Evolutionary conservation across 2,888 invertebrate species (phyloP).

Genomic region (Tineola bisselliella): DNA sequence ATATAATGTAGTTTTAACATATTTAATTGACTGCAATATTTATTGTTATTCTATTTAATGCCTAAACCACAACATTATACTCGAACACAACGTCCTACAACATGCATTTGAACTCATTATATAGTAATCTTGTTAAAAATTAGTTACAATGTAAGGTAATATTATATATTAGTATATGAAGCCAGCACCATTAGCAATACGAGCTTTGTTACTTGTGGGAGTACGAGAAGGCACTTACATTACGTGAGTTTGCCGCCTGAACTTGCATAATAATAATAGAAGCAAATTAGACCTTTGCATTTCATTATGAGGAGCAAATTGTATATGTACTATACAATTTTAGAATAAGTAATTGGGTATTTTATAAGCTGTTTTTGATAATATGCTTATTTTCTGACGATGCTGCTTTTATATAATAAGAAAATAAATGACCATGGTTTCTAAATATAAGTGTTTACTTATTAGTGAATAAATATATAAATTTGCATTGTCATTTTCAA

Average conservation of each 20-base stretch:
- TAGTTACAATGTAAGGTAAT: background rate
- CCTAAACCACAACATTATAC: too few relatives aligned
- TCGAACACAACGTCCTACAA: too few relatives aligned
- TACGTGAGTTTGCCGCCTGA: background rate
- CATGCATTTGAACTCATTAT: too few relatives aligned
- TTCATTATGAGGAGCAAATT: background rate
- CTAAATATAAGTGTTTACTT: too few relatives aligned
- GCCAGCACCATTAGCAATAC: conserved; percentile 3
- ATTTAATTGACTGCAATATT: background rate
- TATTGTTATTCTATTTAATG: background rate
- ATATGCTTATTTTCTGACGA: too few relatives aligned
- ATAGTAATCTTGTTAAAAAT: background rate
- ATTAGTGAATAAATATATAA: too few relatives aligned
- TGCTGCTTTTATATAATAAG: too few relatives aligned
- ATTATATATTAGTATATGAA: background rate
- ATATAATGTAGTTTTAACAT: background rate
- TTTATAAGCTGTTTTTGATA: too few relatives aligned
- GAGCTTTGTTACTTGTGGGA: conserved; percentile 11
- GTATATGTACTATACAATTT: background rate
- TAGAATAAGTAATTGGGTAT: background rate
- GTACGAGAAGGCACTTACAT: background rate
- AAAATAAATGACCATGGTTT: too few relatives aligned
- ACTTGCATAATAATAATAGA: background rate
- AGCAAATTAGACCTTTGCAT: background rate
- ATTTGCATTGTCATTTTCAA: too few relatives aligned